These are phyloP conservation scores for Penaeus monodon DNA, from an alignment of 2,888 invertebrate genomes.

Conservation along the genomic window DNA sequence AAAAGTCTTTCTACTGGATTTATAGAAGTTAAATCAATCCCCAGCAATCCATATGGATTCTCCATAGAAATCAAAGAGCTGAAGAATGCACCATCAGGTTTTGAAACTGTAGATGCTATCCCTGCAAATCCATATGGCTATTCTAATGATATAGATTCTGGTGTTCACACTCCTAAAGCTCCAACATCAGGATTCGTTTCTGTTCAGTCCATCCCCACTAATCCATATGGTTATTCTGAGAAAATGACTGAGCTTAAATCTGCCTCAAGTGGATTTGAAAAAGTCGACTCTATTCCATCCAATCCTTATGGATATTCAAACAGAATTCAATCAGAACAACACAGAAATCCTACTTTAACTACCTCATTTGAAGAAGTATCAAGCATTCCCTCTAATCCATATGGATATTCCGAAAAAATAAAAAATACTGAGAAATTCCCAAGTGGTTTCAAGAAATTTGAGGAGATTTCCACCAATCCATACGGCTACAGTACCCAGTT, in stretches of 20 bases:
- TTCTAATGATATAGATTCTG: neutral
- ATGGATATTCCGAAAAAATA: slow-evolving; percentile 16
- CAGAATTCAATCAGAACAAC: neutral
- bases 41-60: neutral
- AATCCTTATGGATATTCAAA: slow-evolving; percentile 25
- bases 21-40: neutral
- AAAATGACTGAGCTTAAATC: neutral
- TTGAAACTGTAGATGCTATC: neutral
- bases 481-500: neutral
- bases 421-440: neutral
- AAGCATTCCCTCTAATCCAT: slow-evolving; percentile 5
- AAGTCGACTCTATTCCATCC: neutral
- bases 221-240: slow-evolving; percentile 25
- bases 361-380: neutral
- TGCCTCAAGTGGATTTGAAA: neutral
- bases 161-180: neutral
- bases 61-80: neutral
- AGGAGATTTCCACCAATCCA: neutral
- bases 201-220: slow-evolving; percentile 1
- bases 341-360: neutral
- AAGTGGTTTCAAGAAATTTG: neutral
- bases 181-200: slow-evolving; percentile 8
- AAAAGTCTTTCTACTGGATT: neutral
- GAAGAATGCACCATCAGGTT: neutral
- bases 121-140: slow-evolving; percentile 23